Base-by-base conservation (phyloP, 2,113 vertebrate genomes). In the Dermatemys mawii region DNA sequence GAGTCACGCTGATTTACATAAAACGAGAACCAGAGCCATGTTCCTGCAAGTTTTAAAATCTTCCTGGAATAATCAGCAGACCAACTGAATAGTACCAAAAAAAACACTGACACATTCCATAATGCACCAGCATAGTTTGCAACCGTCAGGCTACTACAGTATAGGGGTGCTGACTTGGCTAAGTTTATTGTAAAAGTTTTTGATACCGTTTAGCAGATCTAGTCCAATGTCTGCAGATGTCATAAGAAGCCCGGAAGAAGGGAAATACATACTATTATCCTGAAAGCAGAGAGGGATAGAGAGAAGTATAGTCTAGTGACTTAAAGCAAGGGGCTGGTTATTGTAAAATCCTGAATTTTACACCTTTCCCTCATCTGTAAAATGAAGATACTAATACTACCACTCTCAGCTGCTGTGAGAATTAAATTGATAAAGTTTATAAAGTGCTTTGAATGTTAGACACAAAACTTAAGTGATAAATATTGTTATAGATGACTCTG, bases 1-100 rank as follows among this genome's bases (percentile, higher is more conserved):
- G 41, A 76, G 26, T 24, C 44, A 8, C 26, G 38, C n/a, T 76
- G 26, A 46, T 44, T 76, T 27, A 44, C 73, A 44, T 44, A 44
- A 41, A 6, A 41, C 38, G n/a, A 21, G 35, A 19, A 70, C 22
- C 35, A 38, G 17, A 70, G 63, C 35, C 35, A 21, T 70, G 35
- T 70, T 10, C 3, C 55, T 5, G 41, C 79, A 87, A 46, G 38
- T 73, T 93, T 95, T 93, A 93, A 96, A 94, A 91, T 21, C 60
- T 60, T 81, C 82, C 54, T 53, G 76, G 48, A 95, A 27, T 87
- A 87, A 91, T 91, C 88, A 46, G 82, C 95, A 93, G 93, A 92
- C 63, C 80, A 97, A 51, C 84, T 91, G 95, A 96, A 94, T 92
- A 96, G 82, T 83, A 94, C 84, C n/a, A 22, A 87, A 84, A 92